Evolutionary conservation across 2,888 invertebrate species (phyloP), one percentile per base, ranked within the genome.

Genomic region (Onthophagus sagittarius): DNA sequence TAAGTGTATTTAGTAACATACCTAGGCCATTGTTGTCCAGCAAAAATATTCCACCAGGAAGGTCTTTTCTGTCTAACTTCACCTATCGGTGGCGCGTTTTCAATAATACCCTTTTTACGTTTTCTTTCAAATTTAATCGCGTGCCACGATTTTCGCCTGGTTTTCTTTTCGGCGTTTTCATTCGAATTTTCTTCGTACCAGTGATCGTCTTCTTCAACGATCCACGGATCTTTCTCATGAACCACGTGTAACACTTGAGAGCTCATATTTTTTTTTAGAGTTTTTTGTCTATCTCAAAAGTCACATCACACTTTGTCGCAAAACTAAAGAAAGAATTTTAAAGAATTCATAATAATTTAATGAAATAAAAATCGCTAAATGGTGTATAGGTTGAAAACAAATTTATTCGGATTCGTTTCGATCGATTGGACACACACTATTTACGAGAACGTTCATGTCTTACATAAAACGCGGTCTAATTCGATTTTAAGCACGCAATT

Each of bases 1-100:
- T 23, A 23, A 53, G 9, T 53, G 2, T 53, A 53, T 53, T 53
- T 53, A 4, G 5, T 67, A 70, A 73, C 75, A 63, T 84, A 92
- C 92, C 92, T 92, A 87, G 89, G 87, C 88, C 90, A 89, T 81
- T 91, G 91, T 80, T 95, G 94, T 70, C 93, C 92, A 67, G 93
- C 92, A 83, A 95, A 94, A 77, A 94, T 93, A 84, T 94, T 94
- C 95, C 95, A 95, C 95, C 95, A 95, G 62, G 94, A 94, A 62
- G 92, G 83, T 80, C 79, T 84, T 76, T 31, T 82, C 53, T 85
- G 76, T 80, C 84, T 78, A 83, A 87, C 79, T 83, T 74, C 73
- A 23, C 75, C 70, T 4, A 73, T 39, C 23, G 62, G 64, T 15
- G 74, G 77, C n/a, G 78, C 80, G 32, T 79, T 76, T 70, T 81